phyloP scores from a whole-genome alignment of 2,888 invertebrate genomes.

The Gandaritis pyraliata region DNA sequence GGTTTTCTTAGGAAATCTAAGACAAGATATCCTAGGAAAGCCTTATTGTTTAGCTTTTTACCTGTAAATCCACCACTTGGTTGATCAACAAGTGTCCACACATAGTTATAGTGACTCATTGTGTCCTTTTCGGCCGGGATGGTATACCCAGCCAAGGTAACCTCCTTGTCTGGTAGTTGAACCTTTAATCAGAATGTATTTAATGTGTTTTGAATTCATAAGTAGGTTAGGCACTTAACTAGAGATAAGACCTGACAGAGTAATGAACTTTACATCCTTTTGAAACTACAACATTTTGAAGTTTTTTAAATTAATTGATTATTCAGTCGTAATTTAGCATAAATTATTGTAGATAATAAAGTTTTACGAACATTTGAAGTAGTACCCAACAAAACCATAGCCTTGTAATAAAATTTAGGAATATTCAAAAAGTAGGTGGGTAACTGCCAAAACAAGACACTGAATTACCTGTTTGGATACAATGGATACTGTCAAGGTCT shows the following conservation, averaged over 20 bases:
- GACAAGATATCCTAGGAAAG: too few species aligned
- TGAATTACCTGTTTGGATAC: slow-evolving; percentile 88
- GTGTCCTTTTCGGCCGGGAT: slow-evolving; percentile 89
- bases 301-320: too few species aligned
- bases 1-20: too few species aligned
- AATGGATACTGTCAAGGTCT: slow-evolving; percentile 89
- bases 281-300: too few species aligned
- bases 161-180: slow-evolving; percentile 92
- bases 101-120: slow-evolving; percentile 92
- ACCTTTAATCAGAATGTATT: slow-evolving; percentile 51
- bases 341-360: too few species aligned
- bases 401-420: too few species aligned
- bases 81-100: slow-evolving; percentile 94
- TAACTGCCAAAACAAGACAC: too few species aligned
- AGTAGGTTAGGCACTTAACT: not conserved
- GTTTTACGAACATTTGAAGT: too few species aligned
- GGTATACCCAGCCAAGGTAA: slow-evolving; percentile 92
- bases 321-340: too few species aligned
- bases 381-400: too few species aligned
- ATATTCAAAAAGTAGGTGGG: too few species aligned
- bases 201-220: not conserved
- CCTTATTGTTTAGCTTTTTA: too few species aligned
- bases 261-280: slow-evolving; percentile 7
- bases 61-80: slow-evolving; percentile 90
- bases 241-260: not conserved